These are phyloP conservation scores for Chloroceryle inda DNA, from an alignment of 2,797 vertebrate genomes.

Conservation along the genomic window DNA sequence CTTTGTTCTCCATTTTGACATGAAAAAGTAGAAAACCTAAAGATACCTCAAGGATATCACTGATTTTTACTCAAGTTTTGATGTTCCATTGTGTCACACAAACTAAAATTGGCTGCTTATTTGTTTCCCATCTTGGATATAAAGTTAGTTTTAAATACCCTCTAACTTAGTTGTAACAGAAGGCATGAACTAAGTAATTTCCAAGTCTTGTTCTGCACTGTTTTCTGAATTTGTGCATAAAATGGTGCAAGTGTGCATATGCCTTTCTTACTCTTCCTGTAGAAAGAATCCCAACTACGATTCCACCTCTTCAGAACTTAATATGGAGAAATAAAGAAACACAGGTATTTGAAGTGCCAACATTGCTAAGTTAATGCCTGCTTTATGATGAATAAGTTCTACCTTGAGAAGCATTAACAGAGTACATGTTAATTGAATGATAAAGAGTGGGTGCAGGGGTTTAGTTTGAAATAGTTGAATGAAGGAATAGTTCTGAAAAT, in stretches of 20 bases:
- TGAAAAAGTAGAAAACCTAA: slow-evolving; percentile 88
- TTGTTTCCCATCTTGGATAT: slow-evolving; percentile 73
- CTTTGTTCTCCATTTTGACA: slow-evolving; percentile 97
- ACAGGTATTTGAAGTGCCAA: slow-evolving; percentile 79
- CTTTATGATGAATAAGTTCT: slow-evolving; percentile 73
- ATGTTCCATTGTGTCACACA: slow-evolving; percentile 55
- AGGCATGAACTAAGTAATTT: slow-evolving; percentile 71
- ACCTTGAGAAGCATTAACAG: slow-evolving; percentile 77
- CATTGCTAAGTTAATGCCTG: slow-evolving; percentile 75
- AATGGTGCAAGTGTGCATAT: slow-evolving; percentile 73
- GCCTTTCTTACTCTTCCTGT: slow-evolving; percentile 77
- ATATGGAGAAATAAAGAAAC: slow-evolving; percentile 64
- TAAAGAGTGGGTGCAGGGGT: slow-evolving; percentile 55
- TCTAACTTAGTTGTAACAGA: slow-evolving; percentile 79
- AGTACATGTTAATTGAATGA: slow-evolving; percentile 61
- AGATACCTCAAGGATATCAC: slow-evolving; percentile 92
- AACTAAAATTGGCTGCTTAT: slow-evolving; percentile 78
- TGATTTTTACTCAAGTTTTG: slow-evolving; percentile 73
- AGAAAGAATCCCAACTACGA: slow-evolving; percentile 65
- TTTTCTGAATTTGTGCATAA: slow-evolving; percentile 54
- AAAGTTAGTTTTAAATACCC: slow-evolving; percentile 70
- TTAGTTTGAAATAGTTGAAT: slow-evolving; percentile 73
- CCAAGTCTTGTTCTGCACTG: slow-evolving; percentile 72
- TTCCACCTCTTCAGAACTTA: slow-evolving; percentile 72
- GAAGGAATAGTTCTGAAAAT: slow-evolving; percentile 78